phyloP scores from a whole-genome alignment of 2,113 vertebrate species.

The Stomatorhinus ivindoensis region DNA sequence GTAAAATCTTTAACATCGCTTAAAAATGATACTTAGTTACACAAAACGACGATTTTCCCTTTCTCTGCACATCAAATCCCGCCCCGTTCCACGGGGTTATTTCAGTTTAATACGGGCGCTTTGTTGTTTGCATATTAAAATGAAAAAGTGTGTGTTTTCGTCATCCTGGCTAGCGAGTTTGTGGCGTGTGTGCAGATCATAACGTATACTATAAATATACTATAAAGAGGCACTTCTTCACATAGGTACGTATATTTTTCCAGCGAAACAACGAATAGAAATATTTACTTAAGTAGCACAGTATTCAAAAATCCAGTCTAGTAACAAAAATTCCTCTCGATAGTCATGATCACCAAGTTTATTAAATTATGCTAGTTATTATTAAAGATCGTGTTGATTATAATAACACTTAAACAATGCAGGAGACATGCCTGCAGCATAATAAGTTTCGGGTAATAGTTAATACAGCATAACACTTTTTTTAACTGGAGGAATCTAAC shows the following conservation, averaged over 20 bases:
- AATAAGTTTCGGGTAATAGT: background rate
- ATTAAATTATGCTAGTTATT: background rate
- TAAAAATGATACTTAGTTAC: background rate
- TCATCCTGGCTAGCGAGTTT: too few relatives aligned
- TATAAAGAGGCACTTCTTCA: background rate
- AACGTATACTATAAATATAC: background rate
- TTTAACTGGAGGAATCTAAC: background rate
- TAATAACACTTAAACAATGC: background rate
- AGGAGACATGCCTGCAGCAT: background rate
- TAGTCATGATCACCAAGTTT: background rate
- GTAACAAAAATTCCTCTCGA: background rate
- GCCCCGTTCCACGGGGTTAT: background rate
- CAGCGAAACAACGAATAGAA: background rate
- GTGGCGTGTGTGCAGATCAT: background rate
- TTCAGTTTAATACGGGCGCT: background rate
- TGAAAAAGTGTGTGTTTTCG: background rate
- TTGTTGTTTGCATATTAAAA: background rate
- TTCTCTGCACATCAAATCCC: background rate
- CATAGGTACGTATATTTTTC: background rate
- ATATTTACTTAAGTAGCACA: background rate
- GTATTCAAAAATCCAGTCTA: background rate
- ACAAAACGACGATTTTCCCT: background rate
- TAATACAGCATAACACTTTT: background rate
- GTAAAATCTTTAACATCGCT: background rate
- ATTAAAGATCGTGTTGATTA: background rate